These are phyloP conservation scores for Redunca redunca DNA, from an alignment of 2,113 vertebrate species.

Conservation along the genomic window DNA sequence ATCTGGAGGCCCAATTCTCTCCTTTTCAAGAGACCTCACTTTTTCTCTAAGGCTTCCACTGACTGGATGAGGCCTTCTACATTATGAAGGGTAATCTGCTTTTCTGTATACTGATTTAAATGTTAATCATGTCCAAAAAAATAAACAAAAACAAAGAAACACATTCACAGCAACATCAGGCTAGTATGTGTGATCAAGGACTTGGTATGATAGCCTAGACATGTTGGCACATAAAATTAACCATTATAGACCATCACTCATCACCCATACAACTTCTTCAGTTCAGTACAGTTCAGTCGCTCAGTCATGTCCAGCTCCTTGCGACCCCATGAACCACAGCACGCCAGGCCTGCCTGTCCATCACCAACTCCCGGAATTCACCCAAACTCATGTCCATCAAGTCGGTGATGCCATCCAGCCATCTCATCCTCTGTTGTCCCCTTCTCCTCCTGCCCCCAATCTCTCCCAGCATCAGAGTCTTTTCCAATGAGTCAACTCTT, in stretches of 20 bases:
- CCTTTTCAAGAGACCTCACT: background rate
- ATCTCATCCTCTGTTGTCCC: no score
- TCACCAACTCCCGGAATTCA: no score
- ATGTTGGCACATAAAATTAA: background rate
- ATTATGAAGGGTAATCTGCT: background rate
- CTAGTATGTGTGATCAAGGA: background rate
- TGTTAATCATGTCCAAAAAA: background rate
- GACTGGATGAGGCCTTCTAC: background rate
- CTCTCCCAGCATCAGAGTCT: no score
- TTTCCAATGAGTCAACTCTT: no score
- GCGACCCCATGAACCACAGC: no score
- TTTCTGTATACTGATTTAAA: background rate
- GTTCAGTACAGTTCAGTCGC: no score
- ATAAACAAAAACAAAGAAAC: no score
- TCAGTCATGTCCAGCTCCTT: no score
- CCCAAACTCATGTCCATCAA: no score
- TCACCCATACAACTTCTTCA: background rate
- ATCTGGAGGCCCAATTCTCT: background rate
- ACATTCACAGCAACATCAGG: background rate
- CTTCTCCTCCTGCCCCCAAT: no score
- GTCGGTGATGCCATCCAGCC: no score
- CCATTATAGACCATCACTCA: background rate
- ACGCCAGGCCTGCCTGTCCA: no score
- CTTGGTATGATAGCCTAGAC: background rate
- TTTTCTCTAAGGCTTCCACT: background rate